These are phyloP conservation scores for Psammodynastes pulverulentus DNA, from an alignment of 2,113 vertebrate species.

Conservation along the genomic window DNA sequence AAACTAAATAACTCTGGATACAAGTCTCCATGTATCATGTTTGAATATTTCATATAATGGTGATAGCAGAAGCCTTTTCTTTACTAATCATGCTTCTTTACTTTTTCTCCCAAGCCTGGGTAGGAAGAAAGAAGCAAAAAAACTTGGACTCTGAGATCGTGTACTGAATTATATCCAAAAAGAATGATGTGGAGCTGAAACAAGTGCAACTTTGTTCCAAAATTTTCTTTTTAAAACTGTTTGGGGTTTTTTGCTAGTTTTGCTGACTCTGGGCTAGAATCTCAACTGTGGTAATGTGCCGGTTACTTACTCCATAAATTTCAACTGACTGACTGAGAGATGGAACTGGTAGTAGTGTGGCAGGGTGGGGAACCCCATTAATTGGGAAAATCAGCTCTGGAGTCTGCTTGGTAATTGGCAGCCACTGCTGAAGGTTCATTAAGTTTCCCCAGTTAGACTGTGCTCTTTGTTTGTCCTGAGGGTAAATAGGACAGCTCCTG, in stretches of 20 bases:
- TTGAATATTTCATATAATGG: background rate
- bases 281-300: background rate
- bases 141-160: background rate
- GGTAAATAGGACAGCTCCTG: background rate
- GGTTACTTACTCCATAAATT: background rate
- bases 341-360: background rate
- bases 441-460: conserved; percentile 8
- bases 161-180: background rate
- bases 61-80: background rate
- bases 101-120: background rate
- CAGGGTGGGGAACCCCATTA: conserved; percentile 10
- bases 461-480: conserved; percentile 40
- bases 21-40: background rate
- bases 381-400: conserved; percentile 35
- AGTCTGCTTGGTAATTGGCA: conserved; percentile 47
- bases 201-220: background rate
- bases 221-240: background rate
- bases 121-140: background rate
- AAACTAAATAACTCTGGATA: background rate
- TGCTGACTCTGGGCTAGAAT: background rate
- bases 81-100: background rate
- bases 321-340: background rate
- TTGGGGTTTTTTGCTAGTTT: background rate
- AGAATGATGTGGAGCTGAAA: background rate
- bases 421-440: conserved; percentile 7